Conservation (phyloP, 2,113 vertebrate species). For the Cyanocitta stelleri region DNA sequence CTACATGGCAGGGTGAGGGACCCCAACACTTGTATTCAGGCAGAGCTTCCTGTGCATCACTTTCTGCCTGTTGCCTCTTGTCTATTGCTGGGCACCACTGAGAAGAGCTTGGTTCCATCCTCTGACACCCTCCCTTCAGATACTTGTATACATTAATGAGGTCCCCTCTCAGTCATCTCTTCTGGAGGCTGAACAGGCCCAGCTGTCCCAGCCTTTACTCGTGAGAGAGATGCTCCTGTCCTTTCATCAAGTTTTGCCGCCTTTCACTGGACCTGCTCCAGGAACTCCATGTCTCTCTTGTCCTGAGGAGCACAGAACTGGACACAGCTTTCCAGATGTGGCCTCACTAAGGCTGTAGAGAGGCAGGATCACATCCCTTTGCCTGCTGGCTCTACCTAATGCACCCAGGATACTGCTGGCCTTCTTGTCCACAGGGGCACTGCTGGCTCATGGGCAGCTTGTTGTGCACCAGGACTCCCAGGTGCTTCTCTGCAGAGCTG, state of each 20-base stretch:
- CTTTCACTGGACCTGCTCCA: rapidly evolving
- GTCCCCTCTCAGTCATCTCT: background rate
- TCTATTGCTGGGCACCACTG: background rate
- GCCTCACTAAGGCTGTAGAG: background rate
- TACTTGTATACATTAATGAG: background rate
- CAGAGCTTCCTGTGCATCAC: background rate
- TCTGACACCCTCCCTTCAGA: background rate
- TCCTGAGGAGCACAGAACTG: background rate
- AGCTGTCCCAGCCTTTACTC: background rate
- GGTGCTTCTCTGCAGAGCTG: background rate
- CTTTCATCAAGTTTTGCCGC: background rate
- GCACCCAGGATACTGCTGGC: too few species aligned
- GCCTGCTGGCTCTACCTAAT: background rate
- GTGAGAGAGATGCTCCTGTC: background rate
- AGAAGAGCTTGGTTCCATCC: background rate
- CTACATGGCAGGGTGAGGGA: too few species aligned
- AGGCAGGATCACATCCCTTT: background rate
- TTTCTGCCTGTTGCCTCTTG: background rate
- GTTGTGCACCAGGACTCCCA: background rate
- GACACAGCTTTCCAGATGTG: background rate
- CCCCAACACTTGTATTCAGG: too few species aligned
- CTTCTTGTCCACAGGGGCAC: too few species aligned
- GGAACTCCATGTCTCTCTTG: background rate
- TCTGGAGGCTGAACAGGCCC: background rate
- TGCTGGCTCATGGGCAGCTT: background rate